Evolutionary conservation across 2,888 invertebrate genomes (phyloP).

Genomic region (Ceriagrion tenellum): DNA sequence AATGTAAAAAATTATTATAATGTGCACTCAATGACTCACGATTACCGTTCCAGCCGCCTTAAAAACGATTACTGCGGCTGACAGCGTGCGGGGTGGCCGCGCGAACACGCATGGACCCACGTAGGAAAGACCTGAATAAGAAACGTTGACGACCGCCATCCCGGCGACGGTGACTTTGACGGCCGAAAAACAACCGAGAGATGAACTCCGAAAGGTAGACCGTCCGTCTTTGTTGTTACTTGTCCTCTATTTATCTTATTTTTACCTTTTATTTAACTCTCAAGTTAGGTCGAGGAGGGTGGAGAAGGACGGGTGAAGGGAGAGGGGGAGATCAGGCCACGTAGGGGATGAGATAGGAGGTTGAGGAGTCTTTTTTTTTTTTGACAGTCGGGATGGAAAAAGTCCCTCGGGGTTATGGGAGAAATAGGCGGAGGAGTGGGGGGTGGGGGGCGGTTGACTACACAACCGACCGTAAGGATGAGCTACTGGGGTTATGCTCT

Average conservation of each 20-base stretch:
- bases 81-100: neutral
- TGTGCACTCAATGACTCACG: too few relatives aligned
- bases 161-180: neutral
- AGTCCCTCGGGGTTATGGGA: neutral
- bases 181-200: neutral
- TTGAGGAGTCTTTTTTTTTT: neutral
- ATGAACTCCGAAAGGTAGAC: neutral
- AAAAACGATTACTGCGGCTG: neutral
- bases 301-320: neutral
- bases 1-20: too few relatives aligned
- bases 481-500: neutral
- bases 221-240: neutral
- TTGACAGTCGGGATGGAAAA: constrained; percentile 22
- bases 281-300: neutral
- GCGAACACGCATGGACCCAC: neutral
- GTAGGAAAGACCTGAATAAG: neutral
- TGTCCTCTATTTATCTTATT: neutral
- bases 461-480: neutral
- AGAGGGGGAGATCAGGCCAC: too few relatives aligned
- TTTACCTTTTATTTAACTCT: neutral
- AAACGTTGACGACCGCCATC: neutral
- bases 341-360: neutral
- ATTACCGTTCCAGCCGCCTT: neutral
- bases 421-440: neutral
- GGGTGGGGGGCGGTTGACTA: neutral